A percentile compares a stretch with the other conserved stretches of the same genome.
Conservation (phyloP, 2,888 invertebrate genomes). For the Agriopis leucophaearia region DNA sequence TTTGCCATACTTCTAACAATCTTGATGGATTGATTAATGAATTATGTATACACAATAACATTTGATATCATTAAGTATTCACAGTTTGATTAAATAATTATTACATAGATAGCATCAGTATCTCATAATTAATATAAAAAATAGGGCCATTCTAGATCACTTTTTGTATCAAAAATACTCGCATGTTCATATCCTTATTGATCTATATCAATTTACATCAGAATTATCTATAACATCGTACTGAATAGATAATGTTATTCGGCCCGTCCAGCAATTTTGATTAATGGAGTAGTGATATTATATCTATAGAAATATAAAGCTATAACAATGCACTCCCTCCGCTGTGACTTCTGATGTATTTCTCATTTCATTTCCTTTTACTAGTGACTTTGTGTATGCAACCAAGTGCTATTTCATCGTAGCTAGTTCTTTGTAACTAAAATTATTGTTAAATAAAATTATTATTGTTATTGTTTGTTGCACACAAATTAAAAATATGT, state of each 20-base stretch:
- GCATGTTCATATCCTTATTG: slow-evolving; percentile 14
- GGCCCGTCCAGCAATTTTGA: slow-evolving; percentile 6
- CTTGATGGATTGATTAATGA: slow-evolving; percentile 10
- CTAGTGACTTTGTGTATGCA: not conserved
- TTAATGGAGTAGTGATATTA: slow-evolving; percentile 12
- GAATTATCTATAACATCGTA: not conserved
- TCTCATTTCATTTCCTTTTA: slow-evolving; percentile 2
- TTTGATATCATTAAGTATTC: slow-evolving; percentile 4
- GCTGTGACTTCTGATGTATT: slow-evolving; percentile 10
- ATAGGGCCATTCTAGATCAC: slow-evolving; percentile 5
- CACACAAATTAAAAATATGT: too few species aligned
- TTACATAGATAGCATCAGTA: slow-evolving; percentile 16
- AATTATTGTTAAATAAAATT: too few species aligned
- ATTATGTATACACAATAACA: slow-evolving; percentile 7
- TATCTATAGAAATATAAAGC: slow-evolving; percentile 2
- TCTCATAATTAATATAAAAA: slow-evolving; percentile 11
- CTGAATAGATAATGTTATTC: slow-evolving; percentile 1
- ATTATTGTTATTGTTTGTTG: too few species aligned
- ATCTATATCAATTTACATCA: slow-evolving; percentile 32
- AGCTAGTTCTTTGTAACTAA: too few species aligned
- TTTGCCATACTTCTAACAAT: not conserved
- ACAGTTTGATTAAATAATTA: slow-evolving; percentile 1
- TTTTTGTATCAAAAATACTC: slow-evolving; percentile 14
- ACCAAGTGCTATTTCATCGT: not conserved
- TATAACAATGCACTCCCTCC: not conserved